Evolutionary conservation across 2,113 vertebrate genomes (phyloP), one percentile per base, ranked within the genome.

Genomic region (Nanger granti): DNA sequence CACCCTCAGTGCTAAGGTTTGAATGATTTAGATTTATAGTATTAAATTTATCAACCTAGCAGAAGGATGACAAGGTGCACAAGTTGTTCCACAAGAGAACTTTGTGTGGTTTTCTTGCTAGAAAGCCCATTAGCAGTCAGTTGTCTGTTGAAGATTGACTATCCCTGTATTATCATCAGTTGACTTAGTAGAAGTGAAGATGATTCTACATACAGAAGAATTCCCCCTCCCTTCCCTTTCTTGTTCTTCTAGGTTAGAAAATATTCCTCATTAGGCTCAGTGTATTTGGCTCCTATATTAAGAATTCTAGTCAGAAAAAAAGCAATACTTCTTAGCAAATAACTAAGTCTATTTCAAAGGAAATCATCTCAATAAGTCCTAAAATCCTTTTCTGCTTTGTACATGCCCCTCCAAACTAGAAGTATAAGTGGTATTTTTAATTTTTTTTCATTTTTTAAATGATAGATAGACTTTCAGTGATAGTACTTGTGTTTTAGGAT

Each of bases 41-140:
- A 90, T 44, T 41, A 80, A 44, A 76, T n/a, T 5, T 87, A 92
- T 95, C 86, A 34, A 41, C 73, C n/a, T 47, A 90, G n/a, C 84
- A 73, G 28, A 64, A 55, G 15, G 54, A 83, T 76, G 31, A 22
- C 7, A 87, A 11, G 12, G 1, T 47, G 57, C 57, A 8, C 41
- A 14, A 22, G 34, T 31, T 64, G 8, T 57, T 83, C 41, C 15
- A 86, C 47, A 66, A 64, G 8, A 14, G 15, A 41, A 34, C 5
- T 60, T 94, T 47, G 34, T 79, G 4, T 44, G 8, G 34, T 66
- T 76, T 88, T 86, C 28, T 97, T 92, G 4, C 26, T 69, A 6
- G 15, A 29, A 88, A 91, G 9, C 0, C 15, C 14, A 55, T 37
- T 15, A 52, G 12, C 34, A 92, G 44, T 1, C 10, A 49, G n/a